Base-by-base conservation (phyloP, 2,797 vertebrate species). In the Parauchenoglanis punctatus region DNA sequence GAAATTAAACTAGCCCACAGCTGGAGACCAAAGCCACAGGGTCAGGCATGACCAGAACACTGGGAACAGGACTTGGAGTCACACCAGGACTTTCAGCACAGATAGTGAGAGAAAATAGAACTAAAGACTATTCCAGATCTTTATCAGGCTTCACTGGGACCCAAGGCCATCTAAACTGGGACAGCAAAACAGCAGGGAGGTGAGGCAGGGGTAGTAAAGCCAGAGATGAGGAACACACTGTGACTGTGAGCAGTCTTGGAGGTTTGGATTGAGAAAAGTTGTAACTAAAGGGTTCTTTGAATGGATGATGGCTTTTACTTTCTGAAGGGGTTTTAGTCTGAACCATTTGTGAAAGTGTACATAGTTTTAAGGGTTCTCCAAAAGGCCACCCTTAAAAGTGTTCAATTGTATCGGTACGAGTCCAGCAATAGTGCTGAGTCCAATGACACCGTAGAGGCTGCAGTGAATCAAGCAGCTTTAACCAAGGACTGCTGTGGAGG, bases 151-250 rank as follows among this genome's bases (percentile, higher is more conserved):
- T 83, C 81, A 68, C 46, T 83, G 46, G 28, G 58, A 81, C 23
- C 35, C 7, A 35, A 44, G 58, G 35, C 35, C 63, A 67, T 68
- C 44, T 67, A 67, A 83, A 67, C 81, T 83, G 46, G 81, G 81
- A 67, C 81, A 67, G 81, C 4, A 67, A 17, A 83, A 68, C n/a
- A 52, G 63, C 81, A 67, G 80, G 80, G 80, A 82, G 40, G 80
- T 65, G 59, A 18, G n/a, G 46, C 61, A 81, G 25, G 81, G 81
- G 61, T 46, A 52, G 46, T 17, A 67, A 83, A 52, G 15, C 81
- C 15, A 67, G 78, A 25, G 78, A 44, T 81, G 56, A 44, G 40
- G 59, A 65, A 83, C 61, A 31, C 28, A 20, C 46, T 67, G n/a
- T 83, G 63, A 63, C 40, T 63, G 28, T 81, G 40, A 63, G 40